Conservation (phyloP, 2,113 vertebrate genomes). For the Callipepla californica region DNA sequence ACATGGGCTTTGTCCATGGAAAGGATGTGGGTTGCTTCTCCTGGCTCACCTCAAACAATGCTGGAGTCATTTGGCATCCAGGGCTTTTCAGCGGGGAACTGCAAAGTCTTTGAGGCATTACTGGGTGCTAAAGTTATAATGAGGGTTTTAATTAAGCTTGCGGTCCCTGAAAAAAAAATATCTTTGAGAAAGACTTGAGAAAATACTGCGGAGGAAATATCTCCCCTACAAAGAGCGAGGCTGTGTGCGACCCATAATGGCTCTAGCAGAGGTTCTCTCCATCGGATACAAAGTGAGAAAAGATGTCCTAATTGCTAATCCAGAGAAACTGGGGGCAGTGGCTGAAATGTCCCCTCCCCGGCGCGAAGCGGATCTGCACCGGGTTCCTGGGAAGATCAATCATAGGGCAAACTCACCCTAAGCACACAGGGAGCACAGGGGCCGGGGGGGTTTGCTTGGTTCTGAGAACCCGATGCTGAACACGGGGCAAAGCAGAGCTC, state of each 20-base stretch:
- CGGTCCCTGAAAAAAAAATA: not conserved
- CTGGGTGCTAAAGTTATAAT: not conserved
- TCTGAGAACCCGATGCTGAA: accelerated
- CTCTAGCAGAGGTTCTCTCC: slow-evolving; percentile 58
- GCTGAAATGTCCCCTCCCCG: not conserved
- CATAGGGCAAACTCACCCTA: not conserved
- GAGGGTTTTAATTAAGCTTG: slow-evolving; percentile 37
- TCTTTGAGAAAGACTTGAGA: slow-evolving; percentile 18
- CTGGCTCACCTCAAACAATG: accelerated
- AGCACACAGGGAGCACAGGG: not conserved
- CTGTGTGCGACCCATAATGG: slow-evolving; percentile 50
- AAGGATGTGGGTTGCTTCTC: not conserved
- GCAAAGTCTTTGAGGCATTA: not conserved
- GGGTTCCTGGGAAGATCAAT: not conserved
- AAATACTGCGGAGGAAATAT: not conserved
- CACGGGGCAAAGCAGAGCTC: accelerated
- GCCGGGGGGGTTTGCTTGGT: not conserved
- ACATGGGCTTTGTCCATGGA: too few species aligned
- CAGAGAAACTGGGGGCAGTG: not conserved
- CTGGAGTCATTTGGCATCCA: not conserved
- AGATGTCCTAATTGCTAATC: slow-evolving; percentile 65
- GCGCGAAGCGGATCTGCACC: not conserved
- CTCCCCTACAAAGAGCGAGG: not conserved
- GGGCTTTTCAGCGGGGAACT: not conserved
- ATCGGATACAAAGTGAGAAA: slow-evolving; percentile 42